phyloP scores from a whole-genome alignment of 2,797 vertebrate genomes.

The Myripristis murdjan region DNA sequence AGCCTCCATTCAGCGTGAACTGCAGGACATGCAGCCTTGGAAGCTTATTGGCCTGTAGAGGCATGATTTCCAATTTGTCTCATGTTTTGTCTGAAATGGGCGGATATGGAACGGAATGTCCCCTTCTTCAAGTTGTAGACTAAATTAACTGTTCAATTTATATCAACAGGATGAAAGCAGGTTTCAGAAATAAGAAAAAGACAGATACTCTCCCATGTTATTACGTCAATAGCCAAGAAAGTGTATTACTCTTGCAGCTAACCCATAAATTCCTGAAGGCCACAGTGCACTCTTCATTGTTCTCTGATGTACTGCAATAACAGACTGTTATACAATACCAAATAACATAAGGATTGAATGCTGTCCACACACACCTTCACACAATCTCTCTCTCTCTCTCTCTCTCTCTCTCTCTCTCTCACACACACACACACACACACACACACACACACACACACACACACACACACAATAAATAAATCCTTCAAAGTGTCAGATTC shows the following conservation, averaged over 20 bases:
- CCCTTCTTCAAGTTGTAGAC: not conserved
- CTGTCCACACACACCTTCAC: too few species aligned
- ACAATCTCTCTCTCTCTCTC: too few species aligned
- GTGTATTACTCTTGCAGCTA: not conserved
- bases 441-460: too few species aligned
- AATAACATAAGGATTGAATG: too few species aligned
- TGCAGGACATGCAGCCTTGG: constrained; percentile 17
- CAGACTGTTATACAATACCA: not conserved
- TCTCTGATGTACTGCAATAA: not conserved
- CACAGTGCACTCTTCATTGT: not conserved
- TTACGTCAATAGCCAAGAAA: not conserved
- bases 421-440: too few species aligned
- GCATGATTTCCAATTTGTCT: constrained; percentile 35
- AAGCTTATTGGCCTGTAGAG: constrained; percentile 1
- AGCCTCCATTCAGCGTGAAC: constrained; percentile 13
- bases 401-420: too few species aligned
- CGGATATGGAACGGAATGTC: not conserved
- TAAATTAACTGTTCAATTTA: not conserved
- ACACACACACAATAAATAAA: too few species aligned
- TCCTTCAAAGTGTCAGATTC: too few species aligned
- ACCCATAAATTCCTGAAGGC: not conserved
- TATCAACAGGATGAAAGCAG: not conserved
- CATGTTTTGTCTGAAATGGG: constrained; percentile 47
- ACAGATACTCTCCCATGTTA: not conserved
- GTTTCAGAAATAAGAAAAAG: not conserved